A percentile compares a stretch with the other conserved stretches of the same genome.
Evolutionary conservation across 2,797 vertebrate species (phyloP).

Genomic region (Cichlasoma orientale): DNA sequence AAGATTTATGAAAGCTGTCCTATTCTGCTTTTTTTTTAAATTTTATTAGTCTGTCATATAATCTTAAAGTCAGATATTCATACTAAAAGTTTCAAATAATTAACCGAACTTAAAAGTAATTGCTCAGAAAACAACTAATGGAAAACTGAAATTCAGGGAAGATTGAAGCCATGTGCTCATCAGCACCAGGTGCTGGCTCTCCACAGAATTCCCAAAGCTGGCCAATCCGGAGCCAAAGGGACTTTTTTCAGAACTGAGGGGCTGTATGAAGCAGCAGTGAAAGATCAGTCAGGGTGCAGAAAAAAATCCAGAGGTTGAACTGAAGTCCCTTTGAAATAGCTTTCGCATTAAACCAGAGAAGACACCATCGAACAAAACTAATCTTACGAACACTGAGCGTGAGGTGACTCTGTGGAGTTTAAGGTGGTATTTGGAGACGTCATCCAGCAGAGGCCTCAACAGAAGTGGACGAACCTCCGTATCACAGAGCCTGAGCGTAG

Average conservation of each 20-base stretch:
- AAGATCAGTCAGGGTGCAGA: neutral
- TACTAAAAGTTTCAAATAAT: neutral
- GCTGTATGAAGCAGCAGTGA: too few relatives aligned
- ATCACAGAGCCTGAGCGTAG: constrained; percentile 50
- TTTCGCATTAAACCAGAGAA: neutral
- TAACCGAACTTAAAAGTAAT: neutral
- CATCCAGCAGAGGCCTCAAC: constrained; percentile 50
- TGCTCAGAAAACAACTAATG: neutral
- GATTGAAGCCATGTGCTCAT: neutral
- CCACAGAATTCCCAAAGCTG: too few relatives aligned
- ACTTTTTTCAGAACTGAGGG: too few relatives aligned
- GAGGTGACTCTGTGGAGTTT: neutral
- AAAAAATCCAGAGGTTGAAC: neutral
- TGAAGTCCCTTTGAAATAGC: neutral
- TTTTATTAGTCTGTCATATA: neutral
- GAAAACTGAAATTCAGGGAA: neutral
- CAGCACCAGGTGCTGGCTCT: too few relatives aligned
- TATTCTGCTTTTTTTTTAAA: neutral
- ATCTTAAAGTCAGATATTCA: too few relatives aligned
- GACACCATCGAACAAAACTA: neutral
- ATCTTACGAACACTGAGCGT: constrained; percentile 35
- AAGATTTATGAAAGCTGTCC: neutral
- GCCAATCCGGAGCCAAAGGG: too few relatives aligned
- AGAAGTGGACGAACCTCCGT: constrained; percentile 13
- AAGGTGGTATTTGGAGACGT: neutral